Conservation (phyloP, 2,797 vertebrate species). For the Channa striata region DNA sequence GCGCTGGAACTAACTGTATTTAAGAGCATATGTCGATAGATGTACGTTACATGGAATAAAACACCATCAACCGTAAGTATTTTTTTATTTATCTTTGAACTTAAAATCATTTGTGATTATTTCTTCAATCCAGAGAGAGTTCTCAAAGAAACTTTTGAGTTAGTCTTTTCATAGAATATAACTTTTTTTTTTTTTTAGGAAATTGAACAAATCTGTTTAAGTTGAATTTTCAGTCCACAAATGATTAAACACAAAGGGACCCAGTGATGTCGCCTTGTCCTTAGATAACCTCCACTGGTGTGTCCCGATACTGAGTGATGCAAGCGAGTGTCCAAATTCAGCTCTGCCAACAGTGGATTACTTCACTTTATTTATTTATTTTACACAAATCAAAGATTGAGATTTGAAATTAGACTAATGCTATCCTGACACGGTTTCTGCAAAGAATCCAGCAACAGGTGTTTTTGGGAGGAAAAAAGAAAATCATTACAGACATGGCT, state of each 20-base stretch:
- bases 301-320: constrained; percentile 7
- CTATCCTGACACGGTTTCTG: not conserved
- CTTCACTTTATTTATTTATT: not conserved
- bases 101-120: not conserved
- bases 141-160: not conserved
- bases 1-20: constrained; percentile 66
- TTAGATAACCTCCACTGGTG: constrained; percentile 53
- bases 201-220: not conserved
- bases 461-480: constrained; percentile 9
- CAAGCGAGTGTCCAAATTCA: not conserved
- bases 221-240: not conserved
- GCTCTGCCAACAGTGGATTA: not conserved
- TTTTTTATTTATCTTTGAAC: not conserved
- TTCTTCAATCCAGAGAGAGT: not conserved
- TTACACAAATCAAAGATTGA: too few relatives aligned
- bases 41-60: constrained; percentile 73
- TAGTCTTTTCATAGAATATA: not conserved
- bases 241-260: not conserved
- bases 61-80: constrained; percentile 72
- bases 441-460: constrained; percentile 36
- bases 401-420: too few relatives aligned
- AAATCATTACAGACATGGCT: not conserved
- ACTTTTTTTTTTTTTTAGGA: not conserved
- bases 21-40: constrained; percentile 49
- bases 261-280: constrained; percentile 63